Conservation (phyloP, 2,888 invertebrate genomes). For the Dione vanillae region DNA sequence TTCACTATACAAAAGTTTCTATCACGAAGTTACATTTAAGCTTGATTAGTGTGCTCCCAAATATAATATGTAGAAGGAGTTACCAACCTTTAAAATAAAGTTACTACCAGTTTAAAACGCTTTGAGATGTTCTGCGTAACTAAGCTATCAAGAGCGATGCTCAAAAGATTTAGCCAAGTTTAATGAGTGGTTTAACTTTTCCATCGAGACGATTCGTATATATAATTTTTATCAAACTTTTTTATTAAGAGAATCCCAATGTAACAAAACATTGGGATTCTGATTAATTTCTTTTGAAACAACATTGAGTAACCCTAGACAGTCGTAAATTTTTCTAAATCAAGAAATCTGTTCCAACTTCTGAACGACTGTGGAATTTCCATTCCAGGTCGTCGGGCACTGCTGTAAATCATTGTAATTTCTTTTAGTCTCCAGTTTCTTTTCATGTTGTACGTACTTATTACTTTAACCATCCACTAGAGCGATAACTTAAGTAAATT, state of each 20-base stretch:
- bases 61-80: conserved; percentile 29
- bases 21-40: background rate
- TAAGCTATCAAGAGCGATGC: conserved; percentile 52
- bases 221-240: conserved; percentile 44
- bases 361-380: conserved; percentile 50
- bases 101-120: conserved; percentile 36
- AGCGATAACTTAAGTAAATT: conserved; percentile 39
- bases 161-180: conserved; percentile 51
- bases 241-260: no score
- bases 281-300: conserved; percentile 11
- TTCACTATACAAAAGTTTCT: background rate
- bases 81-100: conserved; percentile 40
- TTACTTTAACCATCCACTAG: conserved; percentile 42
- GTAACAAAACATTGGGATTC: background rate
- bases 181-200: conserved; percentile 51
- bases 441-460: conserved; percentile 44
- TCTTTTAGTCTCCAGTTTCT: conserved; percentile 52
- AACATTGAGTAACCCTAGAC: conserved; percentile 47
- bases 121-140: conserved; percentile 53
- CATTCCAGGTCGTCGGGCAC: conserved; percentile 52
- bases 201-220: conserved; percentile 35
- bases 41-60: background rate
- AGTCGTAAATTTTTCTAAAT: conserved; percentile 55
- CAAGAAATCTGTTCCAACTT: conserved; percentile 54
- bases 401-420: conserved; percentile 60